A percentile compares a stretch with the other conserved stretches of the same genome.
phyloP scores from a whole-genome alignment of 2,888 invertebrate genomes.

The Eupithecia insigniata region DNA sequence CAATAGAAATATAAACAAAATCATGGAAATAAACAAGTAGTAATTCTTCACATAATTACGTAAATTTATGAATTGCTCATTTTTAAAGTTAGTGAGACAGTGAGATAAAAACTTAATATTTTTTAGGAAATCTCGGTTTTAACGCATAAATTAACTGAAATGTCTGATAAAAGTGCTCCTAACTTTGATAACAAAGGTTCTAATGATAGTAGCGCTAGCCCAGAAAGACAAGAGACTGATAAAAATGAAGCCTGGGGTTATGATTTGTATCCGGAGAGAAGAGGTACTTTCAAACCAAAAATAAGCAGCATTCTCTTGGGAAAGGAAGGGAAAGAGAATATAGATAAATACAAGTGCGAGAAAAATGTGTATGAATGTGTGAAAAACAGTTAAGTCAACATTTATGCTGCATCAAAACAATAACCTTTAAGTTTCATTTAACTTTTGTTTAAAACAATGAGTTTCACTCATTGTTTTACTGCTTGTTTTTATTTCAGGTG shows the following conservation, averaged over 20 bases:
- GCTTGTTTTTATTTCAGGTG: constrained; percentile 76
- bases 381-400: constrained; percentile 85
- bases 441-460: not conserved
- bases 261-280: constrained; percentile 92
- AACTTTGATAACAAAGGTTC: constrained; percentile 27
- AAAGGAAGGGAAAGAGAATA: constrained; percentile 87
- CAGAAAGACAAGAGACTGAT: constrained; percentile 31
- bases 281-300: constrained; percentile 84
- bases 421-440: not conserved
- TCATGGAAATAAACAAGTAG: too few species aligned
- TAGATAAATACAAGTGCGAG: constrained; percentile 91
- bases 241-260: constrained; percentile 87
- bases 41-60: not conserved
- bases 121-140: constrained; percentile 15
- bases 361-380: constrained; percentile 90
- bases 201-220: constrained; percentile 34
- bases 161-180: constrained; percentile 51
- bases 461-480: constrained; percentile 39
- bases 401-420: not conserved
- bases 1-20: not conserved
- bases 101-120: not conserved
- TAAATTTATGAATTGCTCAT: not conserved
- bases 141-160: constrained; percentile 37
- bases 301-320: constrained; percentile 84
- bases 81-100: not conserved